These are phyloP conservation scores for Caranx ignobilis DNA, from an alignment of 2,113 vertebrate species.

Conservation along the genomic window DNA sequence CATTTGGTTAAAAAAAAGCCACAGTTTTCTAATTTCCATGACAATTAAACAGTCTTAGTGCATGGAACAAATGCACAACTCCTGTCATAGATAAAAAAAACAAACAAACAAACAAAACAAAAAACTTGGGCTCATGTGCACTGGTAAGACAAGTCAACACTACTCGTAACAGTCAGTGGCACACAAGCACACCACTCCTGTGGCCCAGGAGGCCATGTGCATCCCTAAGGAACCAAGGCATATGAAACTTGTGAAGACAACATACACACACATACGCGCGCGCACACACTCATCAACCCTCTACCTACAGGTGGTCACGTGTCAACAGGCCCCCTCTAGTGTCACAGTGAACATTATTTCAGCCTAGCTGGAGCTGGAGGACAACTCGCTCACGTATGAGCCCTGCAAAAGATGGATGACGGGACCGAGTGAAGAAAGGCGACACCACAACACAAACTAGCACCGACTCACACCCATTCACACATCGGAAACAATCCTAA, in stretches of 20 bases:
- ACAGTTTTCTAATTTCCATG: constrained; percentile 61
- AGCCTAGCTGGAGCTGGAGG: constrained; percentile 60
- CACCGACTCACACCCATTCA: constrained; percentile 48
- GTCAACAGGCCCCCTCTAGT: constrained; percentile 50
- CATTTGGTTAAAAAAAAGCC: constrained; percentile 69
- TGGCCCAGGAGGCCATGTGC: constrained; percentile 50
- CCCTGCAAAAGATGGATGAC: constrained; percentile 46
- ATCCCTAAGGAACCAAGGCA: constrained; percentile 71
- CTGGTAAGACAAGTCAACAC: constrained; percentile 78
- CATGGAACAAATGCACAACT: constrained; percentile 54
- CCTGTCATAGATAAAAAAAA: constrained; percentile 48
- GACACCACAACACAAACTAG: constrained; percentile 32
- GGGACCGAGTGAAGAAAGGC: constrained; percentile 25
- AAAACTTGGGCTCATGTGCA: constrained; percentile 49
- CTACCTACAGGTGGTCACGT: constrained; percentile 48
- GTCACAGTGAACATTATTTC: constrained; percentile 81
- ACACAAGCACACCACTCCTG: constrained; percentile 70
- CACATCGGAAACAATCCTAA: constrained; percentile 54
- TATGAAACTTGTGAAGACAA: constrained; percentile 53
- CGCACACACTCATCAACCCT: constrained; percentile 34
- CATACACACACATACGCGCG: background rate
- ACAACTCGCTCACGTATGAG: constrained; percentile 43
- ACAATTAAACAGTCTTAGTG: constrained; percentile 71
- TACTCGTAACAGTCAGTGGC: constrained; percentile 85
- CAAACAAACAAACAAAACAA: background rate